A percentile compares a stretch with the other conserved stretches of the same genome.
These are phyloP conservation scores for Cyrtodaria siliqua DNA, from an alignment of 2,888 invertebrate species.

Conservation along the genomic window DNA sequence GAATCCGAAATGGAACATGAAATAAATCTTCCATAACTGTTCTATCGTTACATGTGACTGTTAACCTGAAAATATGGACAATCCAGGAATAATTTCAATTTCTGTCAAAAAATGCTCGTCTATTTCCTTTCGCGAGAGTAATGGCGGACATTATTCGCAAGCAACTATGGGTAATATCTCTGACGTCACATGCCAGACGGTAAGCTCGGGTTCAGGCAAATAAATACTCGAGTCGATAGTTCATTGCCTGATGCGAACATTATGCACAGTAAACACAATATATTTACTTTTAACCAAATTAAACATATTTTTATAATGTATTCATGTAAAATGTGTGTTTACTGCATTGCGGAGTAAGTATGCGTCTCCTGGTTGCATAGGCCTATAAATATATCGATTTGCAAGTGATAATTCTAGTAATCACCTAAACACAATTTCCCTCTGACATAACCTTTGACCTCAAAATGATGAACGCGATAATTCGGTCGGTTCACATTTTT, in stretches of 20 bases:
- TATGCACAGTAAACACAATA: no score
- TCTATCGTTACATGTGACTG: constrained; percentile 34
- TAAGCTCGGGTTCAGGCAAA: constrained; percentile 11
- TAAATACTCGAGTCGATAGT: neutral
- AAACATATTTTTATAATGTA: no score
- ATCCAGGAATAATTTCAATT: constrained; percentile 22
- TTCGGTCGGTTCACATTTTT: no score
- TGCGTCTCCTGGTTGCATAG: no score
- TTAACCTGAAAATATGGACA: constrained; percentile 27
- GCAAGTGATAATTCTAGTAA: no score
- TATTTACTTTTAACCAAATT: no score
- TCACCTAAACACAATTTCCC: neutral
- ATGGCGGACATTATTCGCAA: constrained; percentile 74
- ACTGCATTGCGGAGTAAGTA: no score
- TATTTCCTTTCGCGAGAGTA: constrained; percentile 55
- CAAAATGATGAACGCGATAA: neutral
- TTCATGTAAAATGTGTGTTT: no score
- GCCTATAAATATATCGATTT: no score
- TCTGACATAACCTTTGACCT: constrained; percentile 35
- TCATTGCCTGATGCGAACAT: no score
- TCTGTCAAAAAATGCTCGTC: constrained; percentile 34
- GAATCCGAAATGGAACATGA: constrained; percentile 25
- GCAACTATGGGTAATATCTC: constrained; percentile 64
- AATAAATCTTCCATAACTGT: constrained; percentile 40
- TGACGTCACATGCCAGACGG: constrained; percentile 56